Conservation (phyloP, 2,888 invertebrate genomes). For the Hyles lineata region DNA sequence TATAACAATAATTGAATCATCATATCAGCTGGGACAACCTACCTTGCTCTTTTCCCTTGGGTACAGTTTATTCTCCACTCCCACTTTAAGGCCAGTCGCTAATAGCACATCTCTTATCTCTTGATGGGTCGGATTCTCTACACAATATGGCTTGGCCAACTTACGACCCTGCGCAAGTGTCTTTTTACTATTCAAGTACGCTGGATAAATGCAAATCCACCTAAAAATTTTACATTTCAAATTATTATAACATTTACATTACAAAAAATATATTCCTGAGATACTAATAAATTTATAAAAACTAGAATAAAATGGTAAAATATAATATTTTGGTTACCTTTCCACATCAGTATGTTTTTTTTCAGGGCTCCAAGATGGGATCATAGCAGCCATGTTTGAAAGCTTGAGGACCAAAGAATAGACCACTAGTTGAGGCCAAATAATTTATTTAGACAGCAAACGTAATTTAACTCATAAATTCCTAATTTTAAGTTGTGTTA, state of each 20-base stretch:
- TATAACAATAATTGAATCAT: neutral
- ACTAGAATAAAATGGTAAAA: neutral
- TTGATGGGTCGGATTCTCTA: constrained; percentile 97
- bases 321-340: constrained; percentile 54
- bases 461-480: no score
- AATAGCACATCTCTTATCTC: constrained; percentile 97
- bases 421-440: neutral
- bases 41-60: constrained; percentile 94
- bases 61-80: constrained; percentile 97
- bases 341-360: constrained; percentile 91
- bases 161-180: constrained; percentile 95
- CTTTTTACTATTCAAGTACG: constrained; percentile 97
- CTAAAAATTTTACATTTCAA: constrained; percentile 70
- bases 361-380: constrained; percentile 88
- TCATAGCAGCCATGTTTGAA: constrained; percentile 77
- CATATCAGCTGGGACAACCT: constrained; percentile 26
- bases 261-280: no score
- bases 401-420: neutral
- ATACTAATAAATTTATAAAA: neutral
- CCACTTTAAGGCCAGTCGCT: constrained; percentile 92
- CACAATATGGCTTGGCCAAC: constrained; percentile 92
- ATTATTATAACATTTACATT: neutral
- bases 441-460: neutral
- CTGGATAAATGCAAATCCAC: constrained; percentile 99
- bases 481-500: no score